Conservation (phyloP, 2,113 vertebrate genomes). For the Diadophis punctatus region DNA sequence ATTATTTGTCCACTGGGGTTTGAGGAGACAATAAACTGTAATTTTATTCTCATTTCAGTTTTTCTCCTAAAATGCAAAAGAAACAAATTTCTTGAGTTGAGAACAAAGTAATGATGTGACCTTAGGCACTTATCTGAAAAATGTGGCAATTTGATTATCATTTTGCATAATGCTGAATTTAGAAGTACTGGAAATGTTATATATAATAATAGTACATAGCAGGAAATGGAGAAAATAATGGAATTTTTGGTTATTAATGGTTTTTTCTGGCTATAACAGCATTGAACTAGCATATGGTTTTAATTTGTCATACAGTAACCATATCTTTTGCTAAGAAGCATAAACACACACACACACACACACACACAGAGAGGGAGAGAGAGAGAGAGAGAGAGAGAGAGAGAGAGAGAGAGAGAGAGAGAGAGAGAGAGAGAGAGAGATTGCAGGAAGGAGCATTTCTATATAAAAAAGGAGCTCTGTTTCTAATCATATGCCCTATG, state of each 20-base stretch:
- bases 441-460: background rate
- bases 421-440: no score
- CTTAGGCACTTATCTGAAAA: conserved; percentile 27
- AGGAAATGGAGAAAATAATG: background rate
- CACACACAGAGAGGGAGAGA: no score
- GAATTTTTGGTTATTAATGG: background rate
- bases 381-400: no score
- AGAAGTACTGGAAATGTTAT: background rate
- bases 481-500: background rate
- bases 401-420: no score
- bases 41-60: conserved; percentile 38
- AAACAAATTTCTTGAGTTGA: conserved; percentile 45
- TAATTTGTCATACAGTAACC: background rate
- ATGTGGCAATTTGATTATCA: conserved; percentile 21
- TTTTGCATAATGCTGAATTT: conserved; percentile 22
- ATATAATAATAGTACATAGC: background rate
- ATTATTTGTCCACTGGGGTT: conserved; percentile 52
- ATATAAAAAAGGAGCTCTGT: background rate
- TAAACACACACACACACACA: background rate
- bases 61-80: conserved; percentile 36
- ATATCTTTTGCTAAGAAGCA: background rate
- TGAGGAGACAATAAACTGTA: conserved; percentile 46
- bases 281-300: conserved; percentile 15
- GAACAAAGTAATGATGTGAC: conserved; percentile 18
- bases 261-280: background rate